These are phyloP conservation scores for Spilosoma lubricipeda DNA, from an alignment of 2,888 invertebrate species.

Conservation along the genomic window DNA sequence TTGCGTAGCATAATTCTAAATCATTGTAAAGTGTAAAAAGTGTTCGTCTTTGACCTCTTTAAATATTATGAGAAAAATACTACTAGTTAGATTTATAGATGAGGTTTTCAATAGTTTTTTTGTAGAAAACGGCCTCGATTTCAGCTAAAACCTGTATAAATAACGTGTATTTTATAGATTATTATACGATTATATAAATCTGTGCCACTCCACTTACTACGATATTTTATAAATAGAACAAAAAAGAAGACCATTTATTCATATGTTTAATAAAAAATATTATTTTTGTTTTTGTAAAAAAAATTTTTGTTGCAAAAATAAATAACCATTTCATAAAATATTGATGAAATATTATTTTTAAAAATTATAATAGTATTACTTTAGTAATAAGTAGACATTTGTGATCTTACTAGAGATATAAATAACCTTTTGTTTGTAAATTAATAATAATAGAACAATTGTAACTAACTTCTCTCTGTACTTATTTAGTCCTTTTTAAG, in stretches of 20 bases:
- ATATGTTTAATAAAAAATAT: background rate
- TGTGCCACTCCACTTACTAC: constrained; percentile 26
- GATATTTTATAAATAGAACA: background rate
- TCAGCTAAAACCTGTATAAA: constrained; percentile 35
- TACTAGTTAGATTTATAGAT: constrained; percentile 27
- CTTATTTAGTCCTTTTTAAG: constrained; percentile 51
- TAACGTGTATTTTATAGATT: constrained; percentile 27
- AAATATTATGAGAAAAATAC: constrained; percentile 35
- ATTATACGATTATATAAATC: constrained; percentile 7
- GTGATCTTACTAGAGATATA: constrained; percentile 53
- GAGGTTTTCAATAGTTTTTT: constrained; percentile 31
- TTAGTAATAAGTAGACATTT: constrained; percentile 52
- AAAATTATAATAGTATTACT: constrained; percentile 43
- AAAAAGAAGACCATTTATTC: background rate
- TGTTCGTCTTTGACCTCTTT: constrained; percentile 50
- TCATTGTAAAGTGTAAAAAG: constrained; percentile 80
- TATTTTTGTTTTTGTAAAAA: background rate
- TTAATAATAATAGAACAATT: constrained; percentile 35
- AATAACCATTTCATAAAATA: background rate
- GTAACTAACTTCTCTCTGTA: constrained; percentile 44
- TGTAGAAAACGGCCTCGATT: constrained; percentile 43
- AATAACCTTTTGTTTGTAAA: constrained; percentile 44
- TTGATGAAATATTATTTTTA: constrained; percentile 30
- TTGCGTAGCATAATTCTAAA: constrained; percentile 85
- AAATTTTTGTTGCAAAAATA: background rate